Evolutionary conservation across 2,797 vertebrate genomes (phyloP), one percentile per base, ranked within the genome.

Genomic region (Margarornis squamiger): DNA sequence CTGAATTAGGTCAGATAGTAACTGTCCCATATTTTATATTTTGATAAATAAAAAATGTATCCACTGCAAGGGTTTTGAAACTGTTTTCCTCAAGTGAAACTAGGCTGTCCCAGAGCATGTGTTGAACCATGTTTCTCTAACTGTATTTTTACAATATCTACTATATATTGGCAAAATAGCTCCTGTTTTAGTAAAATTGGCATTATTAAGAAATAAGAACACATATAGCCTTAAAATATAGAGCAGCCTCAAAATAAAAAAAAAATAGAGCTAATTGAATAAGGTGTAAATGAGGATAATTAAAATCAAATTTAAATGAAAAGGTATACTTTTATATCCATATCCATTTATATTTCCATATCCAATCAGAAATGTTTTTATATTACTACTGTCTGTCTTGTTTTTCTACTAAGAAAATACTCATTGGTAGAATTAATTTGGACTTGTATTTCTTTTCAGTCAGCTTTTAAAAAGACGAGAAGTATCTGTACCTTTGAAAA

Each of bases 381-480:
- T 43, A 32, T 67, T 63, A 39, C 32, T 73, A 23, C 14, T 45
- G 7, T 45, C 32, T 61, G 1, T 26, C 32, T 65, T 48, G 7
- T 7, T 79, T 91, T 77, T 23, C 27, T 82, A 80, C 68, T 72
- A 62, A 72, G 54, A 68, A 92, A 79, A 30, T 54, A 59, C 27
- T 67, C 1, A 39, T 58, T 72, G 27, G 43, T 61, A 59, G 38
- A 58, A 79, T 65, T 55, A 49, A 58, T 75, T 93, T 85, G 21
- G 18, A 55, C 11, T 84, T 96, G 30, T 23, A n/a, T 94, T 96
- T 32, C 54, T 95, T 98, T 96, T 87, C 97, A 99, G 99, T 95
- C 99, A 99, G 98, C 97, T 99, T 96, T 95, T 99, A 96, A 99
- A 99, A 97, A 98, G 99, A 55, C 98, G 99, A 65, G 98, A 99